Percentiles rank a stretch among this genome's conserved stretches.
phyloP scores from a whole-genome alignment of 2,888 invertebrate genomes.

The Drosophila histrio region DNA sequence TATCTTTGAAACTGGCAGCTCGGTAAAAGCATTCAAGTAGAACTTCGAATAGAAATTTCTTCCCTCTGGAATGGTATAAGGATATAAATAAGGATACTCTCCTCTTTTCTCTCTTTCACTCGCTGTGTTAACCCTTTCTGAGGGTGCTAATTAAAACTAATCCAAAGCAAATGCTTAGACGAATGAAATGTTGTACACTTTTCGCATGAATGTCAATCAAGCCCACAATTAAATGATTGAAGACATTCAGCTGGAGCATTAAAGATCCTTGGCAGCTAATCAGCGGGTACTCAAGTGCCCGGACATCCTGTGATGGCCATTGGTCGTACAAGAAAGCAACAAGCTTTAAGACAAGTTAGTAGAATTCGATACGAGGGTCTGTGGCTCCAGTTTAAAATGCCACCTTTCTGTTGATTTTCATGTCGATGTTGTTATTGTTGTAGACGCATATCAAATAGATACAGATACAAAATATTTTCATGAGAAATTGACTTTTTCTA shows the following conservation, averaged over 20 bases:
- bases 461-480: constrained; percentile 79
- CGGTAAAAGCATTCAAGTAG: constrained; percentile 63
- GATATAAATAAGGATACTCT: not conserved
- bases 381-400: constrained; percentile 52
- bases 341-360: constrained; percentile 41
- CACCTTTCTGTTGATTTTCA: constrained; percentile 39
- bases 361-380: constrained; percentile 20
- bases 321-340: constrained; percentile 16
- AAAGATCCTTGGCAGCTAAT: constrained; percentile 31
- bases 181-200: constrained; percentile 54
- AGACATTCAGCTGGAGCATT: constrained; percentile 50
- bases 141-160: constrained; percentile 76
- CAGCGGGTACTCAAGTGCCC: constrained; percentile 33
- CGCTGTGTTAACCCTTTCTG: constrained; percentile 52
- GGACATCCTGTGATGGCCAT: constrained; percentile 1
- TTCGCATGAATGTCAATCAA: constrained; percentile 73
- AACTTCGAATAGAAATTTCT: constrained; percentile 30
- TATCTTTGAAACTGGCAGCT: constrained; percentile 65
- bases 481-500: constrained; percentile 82
- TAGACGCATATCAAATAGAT: constrained; percentile 71
- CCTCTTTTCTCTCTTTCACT: not conserved
- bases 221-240: constrained; percentile 75
- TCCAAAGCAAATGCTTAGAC: constrained; percentile 49
- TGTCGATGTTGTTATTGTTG: constrained; percentile 9
- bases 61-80: not conserved